Conservation (phyloP, 1,140 invertebrate genomes). For the Calephelis nemesis region DNA sequence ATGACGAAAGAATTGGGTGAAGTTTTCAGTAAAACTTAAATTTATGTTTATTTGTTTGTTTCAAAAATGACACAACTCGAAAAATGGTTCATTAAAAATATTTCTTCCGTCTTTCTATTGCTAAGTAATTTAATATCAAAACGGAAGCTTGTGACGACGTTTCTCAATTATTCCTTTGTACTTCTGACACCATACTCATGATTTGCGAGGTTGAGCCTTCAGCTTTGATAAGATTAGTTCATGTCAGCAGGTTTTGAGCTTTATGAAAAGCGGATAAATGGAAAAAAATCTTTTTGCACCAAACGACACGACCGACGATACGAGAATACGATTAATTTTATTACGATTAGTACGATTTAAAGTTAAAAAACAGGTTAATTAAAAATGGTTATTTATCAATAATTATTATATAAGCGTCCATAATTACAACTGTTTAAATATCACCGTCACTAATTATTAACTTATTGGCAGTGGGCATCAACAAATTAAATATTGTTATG, state of each 20-base stretch:
- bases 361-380: neutral
- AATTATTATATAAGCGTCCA: too few species aligned
- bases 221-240: constrained; percentile 18
- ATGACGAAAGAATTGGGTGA: too few species aligned
- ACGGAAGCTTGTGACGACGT: neutral
- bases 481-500: too few species aligned
- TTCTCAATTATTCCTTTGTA: constrained; percentile 5
- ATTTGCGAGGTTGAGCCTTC: constrained; percentile 2
- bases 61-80: too few species aligned
- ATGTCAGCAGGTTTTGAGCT: constrained; percentile 18
- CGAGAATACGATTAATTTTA: neutral
- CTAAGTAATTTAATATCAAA: neutral
- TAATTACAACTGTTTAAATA: too few species aligned
- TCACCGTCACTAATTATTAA: too few species aligned
- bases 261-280: constrained; percentile 17
- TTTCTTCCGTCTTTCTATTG: too few species aligned
- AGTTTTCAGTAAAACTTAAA: too few species aligned
- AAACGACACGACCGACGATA: neutral
- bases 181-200: constrained; percentile 14
- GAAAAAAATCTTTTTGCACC: neutral
- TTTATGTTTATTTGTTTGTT: too few species aligned
- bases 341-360: neutral
- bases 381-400: neutral
- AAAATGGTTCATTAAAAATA: too few species aligned
- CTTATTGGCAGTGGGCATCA: too few species aligned